Conservation (phyloP, 2,888 invertebrate species). For the Amiota minor region DNA sequence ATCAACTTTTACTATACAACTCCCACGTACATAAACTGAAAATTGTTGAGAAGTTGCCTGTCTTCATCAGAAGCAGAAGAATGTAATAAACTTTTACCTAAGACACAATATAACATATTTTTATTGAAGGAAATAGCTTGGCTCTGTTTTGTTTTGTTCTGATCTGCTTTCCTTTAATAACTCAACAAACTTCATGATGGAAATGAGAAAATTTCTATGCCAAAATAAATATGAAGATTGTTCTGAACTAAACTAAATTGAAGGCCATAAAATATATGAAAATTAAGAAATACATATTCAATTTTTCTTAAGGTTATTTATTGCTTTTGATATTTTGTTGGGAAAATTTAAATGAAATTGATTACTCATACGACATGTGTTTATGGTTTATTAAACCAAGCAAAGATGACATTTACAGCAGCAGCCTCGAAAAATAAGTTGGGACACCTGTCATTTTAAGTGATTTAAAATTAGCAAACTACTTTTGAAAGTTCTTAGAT, state of each 20-base stretch:
- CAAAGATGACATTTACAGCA: neutral
- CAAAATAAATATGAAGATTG: neutral
- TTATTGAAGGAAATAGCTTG: neutral
- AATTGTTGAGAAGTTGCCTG: too few species aligned
- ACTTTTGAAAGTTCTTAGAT: too few species aligned
- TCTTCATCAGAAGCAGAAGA: neutral
- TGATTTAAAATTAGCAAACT: slow-evolving; percentile 5
- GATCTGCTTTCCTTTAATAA: neutral
- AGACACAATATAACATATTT: neutral
- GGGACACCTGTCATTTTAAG: too few species aligned
- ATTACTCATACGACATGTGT: slow-evolving; percentile 12
- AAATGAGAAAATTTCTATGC: neutral
- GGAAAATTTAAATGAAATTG: neutral
- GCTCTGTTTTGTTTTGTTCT: neutral
- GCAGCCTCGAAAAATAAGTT: neutral
- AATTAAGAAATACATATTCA: too few species aligned
- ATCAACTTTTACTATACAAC: too few species aligned
- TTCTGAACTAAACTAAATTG: too few species aligned
- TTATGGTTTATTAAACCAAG: neutral
- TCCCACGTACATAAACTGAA: too few species aligned
- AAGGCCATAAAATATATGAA: too few species aligned
- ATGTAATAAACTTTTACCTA: neutral
- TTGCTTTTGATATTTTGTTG: too few species aligned
- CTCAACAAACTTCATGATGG: neutral
- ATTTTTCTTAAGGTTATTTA: too few species aligned